phyloP scores from a whole-genome alignment of 2,888 invertebrate genomes.

The Phorcus lineatus region DNA sequence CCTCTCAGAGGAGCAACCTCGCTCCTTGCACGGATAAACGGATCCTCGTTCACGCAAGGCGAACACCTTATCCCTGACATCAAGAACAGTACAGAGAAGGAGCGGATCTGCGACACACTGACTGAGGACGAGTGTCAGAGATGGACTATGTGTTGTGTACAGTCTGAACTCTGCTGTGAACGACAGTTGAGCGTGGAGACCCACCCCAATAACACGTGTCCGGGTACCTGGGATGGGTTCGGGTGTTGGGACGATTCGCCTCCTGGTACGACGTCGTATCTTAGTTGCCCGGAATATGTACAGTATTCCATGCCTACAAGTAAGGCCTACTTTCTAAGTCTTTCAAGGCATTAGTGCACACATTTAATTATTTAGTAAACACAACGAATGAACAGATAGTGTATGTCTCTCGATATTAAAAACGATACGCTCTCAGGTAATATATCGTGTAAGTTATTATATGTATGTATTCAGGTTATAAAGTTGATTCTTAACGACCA shows the following conservation, averaged over 20 bases:
- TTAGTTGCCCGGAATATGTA: slow-evolving; percentile 58
- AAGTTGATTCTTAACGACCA: no score
- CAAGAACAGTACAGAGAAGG: slow-evolving; percentile 36
- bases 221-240: slow-evolving; percentile 67
- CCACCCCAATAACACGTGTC: slow-evolving; percentile 47
- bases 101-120: slow-evolving; percentile 50
- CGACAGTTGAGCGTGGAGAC: slow-evolving; percentile 40
- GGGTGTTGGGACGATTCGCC: slow-evolving; percentile 61
- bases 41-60: slow-evolving; percentile 30
- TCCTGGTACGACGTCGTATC: slow-evolving; percentile 42
- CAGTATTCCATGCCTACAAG: slow-evolving; percentile 48
- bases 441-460: no score
- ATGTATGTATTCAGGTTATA: no score
- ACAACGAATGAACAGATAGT: no score
- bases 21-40: slow-evolving; percentile 36
- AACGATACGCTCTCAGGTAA: no score
- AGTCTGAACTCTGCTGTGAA: slow-evolving; percentile 54
- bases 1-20: slow-evolving; percentile 27
- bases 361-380: no score
- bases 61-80: slow-evolving; percentile 41
- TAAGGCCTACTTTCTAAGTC: slow-evolving; percentile 37
- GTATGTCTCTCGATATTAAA: no score
- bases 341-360: no score
- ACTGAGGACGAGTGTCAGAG: slow-evolving; percentile 49
- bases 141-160: slow-evolving; percentile 57